These are phyloP conservation scores for Thymallus thymallus DNA, from an alignment of 2,113 vertebrate species.

Conservation along the genomic window DNA sequence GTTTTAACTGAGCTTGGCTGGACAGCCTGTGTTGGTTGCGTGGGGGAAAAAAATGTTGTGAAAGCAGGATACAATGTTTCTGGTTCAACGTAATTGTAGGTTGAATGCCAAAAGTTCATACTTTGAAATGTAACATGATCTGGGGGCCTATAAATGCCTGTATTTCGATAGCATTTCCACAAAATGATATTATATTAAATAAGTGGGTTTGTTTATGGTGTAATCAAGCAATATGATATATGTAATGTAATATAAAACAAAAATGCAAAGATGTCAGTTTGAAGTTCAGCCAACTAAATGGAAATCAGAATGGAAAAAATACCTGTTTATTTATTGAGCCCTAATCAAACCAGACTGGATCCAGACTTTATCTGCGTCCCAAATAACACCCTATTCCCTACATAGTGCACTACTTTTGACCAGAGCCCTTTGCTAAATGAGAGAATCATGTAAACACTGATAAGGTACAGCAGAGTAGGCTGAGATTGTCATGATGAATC, in stretches of 20 bases:
- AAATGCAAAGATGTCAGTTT: slow-evolving; percentile 9
- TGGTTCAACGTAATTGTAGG: too few relatives aligned
- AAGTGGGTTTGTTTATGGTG: slow-evolving; percentile 26
- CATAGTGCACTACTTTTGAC: too few relatives aligned
- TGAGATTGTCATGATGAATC: slow-evolving; percentile 9
- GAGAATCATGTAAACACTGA: slow-evolving; percentile 15
- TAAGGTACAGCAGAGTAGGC: background rate
- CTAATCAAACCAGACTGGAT: slow-evolving; percentile 24
- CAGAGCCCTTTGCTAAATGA: background rate
- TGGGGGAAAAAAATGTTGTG: background rate
- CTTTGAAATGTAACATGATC: too few relatives aligned
- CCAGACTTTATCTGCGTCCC: background rate
- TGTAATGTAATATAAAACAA: slow-evolving; percentile 36
- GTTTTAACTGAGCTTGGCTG: background rate
- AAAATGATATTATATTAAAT: slow-evolving; percentile 44
- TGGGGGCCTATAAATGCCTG: too few relatives aligned
- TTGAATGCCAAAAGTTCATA: too few relatives aligned
- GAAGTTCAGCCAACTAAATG: slow-evolving; percentile 19
- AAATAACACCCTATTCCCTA: too few relatives aligned
- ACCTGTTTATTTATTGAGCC: slow-evolving; percentile 33
- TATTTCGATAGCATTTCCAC: background rate
- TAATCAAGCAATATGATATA: slow-evolving; percentile 24
- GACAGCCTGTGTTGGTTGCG: background rate
- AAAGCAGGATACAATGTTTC: too few relatives aligned
- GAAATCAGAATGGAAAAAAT: slow-evolving; percentile 27